Base-by-base conservation (phyloP, 2,797 vertebrate species). In the Molothrus ater region DNA sequence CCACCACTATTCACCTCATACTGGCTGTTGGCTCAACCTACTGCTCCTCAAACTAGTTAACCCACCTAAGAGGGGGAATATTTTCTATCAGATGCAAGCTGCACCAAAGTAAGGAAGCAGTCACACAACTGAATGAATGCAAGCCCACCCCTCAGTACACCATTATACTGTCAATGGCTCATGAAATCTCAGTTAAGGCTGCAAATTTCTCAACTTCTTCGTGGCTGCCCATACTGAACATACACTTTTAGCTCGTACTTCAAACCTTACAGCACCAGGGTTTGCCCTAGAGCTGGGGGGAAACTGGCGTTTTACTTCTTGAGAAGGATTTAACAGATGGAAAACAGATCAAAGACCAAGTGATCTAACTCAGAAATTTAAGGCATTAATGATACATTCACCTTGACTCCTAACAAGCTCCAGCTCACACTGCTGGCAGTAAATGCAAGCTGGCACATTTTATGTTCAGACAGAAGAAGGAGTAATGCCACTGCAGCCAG, bases 311-410 rank as follows among this genome's bases (percentile, higher is more conserved):
- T 86, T 84, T 64, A 80, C 22, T 74, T 82, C 47, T 59, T 29
- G 31, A 71, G 32, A 66, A 20, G 53, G 50, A 68, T 64, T 72
- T 83, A 54, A 72, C n/a, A 91, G 50, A 61, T 65, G 16, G 40
- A 76, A 70, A 79, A 65, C 13, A 66, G 54, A n/a, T 83, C 38
- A 38, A 61, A 88, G 64, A 79, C 26, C 51, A 86, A 80, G 29
- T 31, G 42, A 72, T 63, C 34, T 48, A 88, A 81, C 15, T 4
- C 19, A 40, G 65, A 51, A 57, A 73, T 56, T 74, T 92, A 97
- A 95, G 88, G 95, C 92, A 89, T 90, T 26, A 57, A 66, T 51
- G 45, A 91, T 81, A 93, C 90, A 92, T 92, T 94, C 82, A 86
- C 11, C 38, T 91, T 0, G 0, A 66, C 20, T 70, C n/a, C 34